Evolutionary conservation across 2,888 invertebrate species (phyloP), one percentile per base, ranked within the genome.

Genomic region (Spilarctia lutea): DNA sequence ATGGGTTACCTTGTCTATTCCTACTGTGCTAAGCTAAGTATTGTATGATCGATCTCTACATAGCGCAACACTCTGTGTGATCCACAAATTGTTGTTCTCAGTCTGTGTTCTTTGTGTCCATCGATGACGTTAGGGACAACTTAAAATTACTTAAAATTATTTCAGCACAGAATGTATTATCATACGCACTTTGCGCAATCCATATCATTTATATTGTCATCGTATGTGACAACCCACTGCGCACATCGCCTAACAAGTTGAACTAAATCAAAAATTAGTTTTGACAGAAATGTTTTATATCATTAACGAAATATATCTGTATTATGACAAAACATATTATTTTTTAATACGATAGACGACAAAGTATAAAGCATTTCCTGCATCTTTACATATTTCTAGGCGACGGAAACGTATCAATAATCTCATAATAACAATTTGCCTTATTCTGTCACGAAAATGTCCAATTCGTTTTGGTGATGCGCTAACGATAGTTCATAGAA

Each of bases 381-480:
- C 79, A 75, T 77, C 77, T 76, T 76, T 79, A 80, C 79, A 81
- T 78, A 84, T 84, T 73, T 75, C 65, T 68, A 70, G 81, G 63
- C 42, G 75, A 81, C 87, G 88, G 87, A 86, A 85, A 76, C 85
- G 65, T 77, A 87, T 87, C 83, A 85, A 87, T 87, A 82, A 83
- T 82, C 42, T 70, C 60, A 77, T 74, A 78, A 78, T 79, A 82
- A 85, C 78, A 84, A 87, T 85, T 85, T 86, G 84, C 85, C 86
- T 83, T 82, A 79, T 84, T 82, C 83, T 85, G 86, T 83, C 85
- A 82, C 56, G 74, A 82, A 80, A 85, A 79, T 76, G 70, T 79
- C 74, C 67, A 74, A 77, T 42, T 76, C 76, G 73, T 80, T 81
- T 81, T 76, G 74, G 70, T 77, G 77, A 72, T 69, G 65, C 75